Evolutionary conservation across 2,888 invertebrate genomes (phyloP), one percentile per base, ranked within the genome.

Genomic region (Spisula subtruncata): DNA sequence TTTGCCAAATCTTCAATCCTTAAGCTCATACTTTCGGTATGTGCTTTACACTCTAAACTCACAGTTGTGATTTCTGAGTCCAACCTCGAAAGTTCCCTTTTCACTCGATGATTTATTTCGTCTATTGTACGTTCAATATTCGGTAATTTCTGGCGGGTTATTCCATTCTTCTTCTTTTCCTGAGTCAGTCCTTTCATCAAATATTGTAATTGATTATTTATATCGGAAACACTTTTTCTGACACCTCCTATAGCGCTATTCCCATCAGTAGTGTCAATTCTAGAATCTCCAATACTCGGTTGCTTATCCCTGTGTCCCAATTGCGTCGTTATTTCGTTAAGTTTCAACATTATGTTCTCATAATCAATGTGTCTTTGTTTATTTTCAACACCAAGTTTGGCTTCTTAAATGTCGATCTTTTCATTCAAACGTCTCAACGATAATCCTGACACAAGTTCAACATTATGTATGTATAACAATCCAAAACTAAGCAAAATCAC

Each of bases 281-380:
- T 20, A 25, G 8, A 20, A 18, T 81, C 48, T n/a, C 5, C 12
- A n/a, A 18, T 14, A n/a, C 18, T 46, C 25, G 25, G 25, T 46
- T 32, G 18, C 20, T 16, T 4, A 14, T 46, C 48, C 46, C 20
- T 14, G 2, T 48, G 10, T n/a, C 48, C 35, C 12, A 46, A 35
- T 81, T 51, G n/a, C 14, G 46, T 81, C 2, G 46, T 81, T 5
- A 81, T 81, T 46, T 81, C 81, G 8, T n/a, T 25, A n/a, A 81
- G 12, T 25, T 25, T 81, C 18, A 25, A 51, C 6, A 81, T 25
- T 18, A 46, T 48, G n/a, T 81, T 25, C 25, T 41, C 48, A 46
- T 46, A 48, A 25, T 81, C 81, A 1, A 5, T 25, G 46, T 51
- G 81, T 81, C 81, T 46, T n/a, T 48, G 35, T 81, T 10, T 14